Evolutionary conservation across 2,888 invertebrate species (phyloP).

Genomic region (Acleris emargana): DNA sequence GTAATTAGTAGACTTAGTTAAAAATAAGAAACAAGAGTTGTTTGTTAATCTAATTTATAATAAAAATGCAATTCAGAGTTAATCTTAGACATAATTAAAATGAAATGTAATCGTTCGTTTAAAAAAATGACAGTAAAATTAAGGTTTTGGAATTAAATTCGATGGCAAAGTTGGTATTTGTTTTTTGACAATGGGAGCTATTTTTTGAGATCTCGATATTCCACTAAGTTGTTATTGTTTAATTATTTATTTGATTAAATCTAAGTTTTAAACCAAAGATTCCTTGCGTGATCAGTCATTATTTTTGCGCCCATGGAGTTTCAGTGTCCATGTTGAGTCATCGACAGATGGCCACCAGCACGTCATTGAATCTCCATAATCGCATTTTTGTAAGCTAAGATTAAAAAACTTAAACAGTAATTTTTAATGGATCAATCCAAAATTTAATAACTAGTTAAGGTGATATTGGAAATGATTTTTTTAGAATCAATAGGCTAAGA

Average conservation of each 20-base stretch:
- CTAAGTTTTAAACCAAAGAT: conserved; percentile 58
- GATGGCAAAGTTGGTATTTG: conserved; percentile 61
- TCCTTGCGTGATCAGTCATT: conserved; percentile 38
- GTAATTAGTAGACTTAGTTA: conserved; percentile 69
- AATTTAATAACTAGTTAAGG: conserved; percentile 79
- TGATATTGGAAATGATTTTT: conserved; percentile 84
- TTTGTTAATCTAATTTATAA: conserved; percentile 77
- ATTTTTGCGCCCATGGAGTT: conserved; percentile 17
- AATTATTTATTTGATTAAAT: conserved; percentile 54
- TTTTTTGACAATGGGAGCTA: conserved; percentile 40
- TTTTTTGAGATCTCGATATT: conserved; percentile 43
- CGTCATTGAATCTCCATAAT: conserved; percentile 49
- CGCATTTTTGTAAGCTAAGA: conserved; percentile 57
- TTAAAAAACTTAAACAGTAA: conserved; percentile 63
- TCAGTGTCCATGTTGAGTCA: conserved; percentile 1
- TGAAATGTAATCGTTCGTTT: conserved; percentile 66
- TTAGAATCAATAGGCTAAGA: conserved; percentile 82
- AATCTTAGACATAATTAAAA: conserved; percentile 71
- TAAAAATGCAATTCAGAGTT: conserved; percentile 82
- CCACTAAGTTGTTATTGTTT: conserved; percentile 51
- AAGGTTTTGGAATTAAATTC: conserved; percentile 47
- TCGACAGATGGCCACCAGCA: conserved; percentile 17
- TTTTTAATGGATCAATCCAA: conserved; percentile 79
- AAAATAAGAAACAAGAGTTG: conserved; percentile 71
- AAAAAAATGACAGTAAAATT: conserved; percentile 60